Conservation (phyloP, 92 coral and sea anemone genomes). For the Paragorgia papillata region DNA sequence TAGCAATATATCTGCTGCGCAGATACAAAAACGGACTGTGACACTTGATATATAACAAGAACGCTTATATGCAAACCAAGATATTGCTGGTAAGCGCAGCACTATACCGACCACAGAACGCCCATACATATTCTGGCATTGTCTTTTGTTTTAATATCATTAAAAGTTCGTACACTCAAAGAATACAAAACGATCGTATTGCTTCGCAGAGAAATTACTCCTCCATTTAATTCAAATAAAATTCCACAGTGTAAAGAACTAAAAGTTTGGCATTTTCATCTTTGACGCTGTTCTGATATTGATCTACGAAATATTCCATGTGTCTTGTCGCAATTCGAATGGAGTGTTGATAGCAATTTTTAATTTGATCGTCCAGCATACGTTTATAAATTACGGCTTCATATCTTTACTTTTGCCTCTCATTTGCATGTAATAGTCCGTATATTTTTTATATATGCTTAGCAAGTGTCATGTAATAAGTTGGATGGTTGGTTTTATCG, state of each 20-base stretch:
- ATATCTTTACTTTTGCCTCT: background rate
- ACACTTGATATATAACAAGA: no score
- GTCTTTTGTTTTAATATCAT: no score
- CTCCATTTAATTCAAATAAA: slow-evolving; percentile 39
- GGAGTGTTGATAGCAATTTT: background rate
- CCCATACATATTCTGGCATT: no score
- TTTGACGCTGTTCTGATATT: slow-evolving; percentile 12
- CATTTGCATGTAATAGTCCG: background rate
- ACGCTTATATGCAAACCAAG: no score
- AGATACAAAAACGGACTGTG: no score
- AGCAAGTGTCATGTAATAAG: background rate
- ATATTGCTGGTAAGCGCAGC: no score
- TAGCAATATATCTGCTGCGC: no score
- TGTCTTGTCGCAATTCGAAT: background rate
- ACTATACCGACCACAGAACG: no score
- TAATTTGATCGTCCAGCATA: background rate
- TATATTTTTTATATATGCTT: background rate
- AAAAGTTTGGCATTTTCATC: slow-evolving; percentile 16
- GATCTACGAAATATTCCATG: slow-evolving; percentile 20
- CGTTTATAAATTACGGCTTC: background rate
- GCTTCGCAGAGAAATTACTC: slow-evolving; percentile 6
- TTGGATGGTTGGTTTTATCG: background rate
- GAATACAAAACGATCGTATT: background rate
- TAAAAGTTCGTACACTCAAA: background rate
- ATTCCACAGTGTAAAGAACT: slow-evolving; percentile 27